phyloP scores from a whole-genome alignment of 1,140 invertebrate genomes.

The Oreohelix idahoensis region DNA sequence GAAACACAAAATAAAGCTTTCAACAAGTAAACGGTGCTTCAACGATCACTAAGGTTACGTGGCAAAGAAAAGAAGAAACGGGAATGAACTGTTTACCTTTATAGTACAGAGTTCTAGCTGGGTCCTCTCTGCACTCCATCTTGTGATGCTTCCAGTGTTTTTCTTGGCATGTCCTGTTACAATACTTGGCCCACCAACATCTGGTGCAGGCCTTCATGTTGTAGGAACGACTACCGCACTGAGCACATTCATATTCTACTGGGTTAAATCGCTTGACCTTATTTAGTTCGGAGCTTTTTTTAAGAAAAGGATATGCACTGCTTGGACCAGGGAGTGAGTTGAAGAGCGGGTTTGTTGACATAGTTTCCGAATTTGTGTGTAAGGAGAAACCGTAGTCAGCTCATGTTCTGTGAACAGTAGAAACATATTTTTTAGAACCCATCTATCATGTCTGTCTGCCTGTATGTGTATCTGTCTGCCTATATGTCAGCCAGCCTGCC shows the following conservation, averaged over 20 bases:
- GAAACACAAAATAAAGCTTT: too few relatives aligned
- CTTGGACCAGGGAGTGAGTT: background rate
- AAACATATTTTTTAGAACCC: too few relatives aligned
- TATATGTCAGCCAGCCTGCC: too few relatives aligned
- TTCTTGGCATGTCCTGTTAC: background rate
- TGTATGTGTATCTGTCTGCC: too few relatives aligned
- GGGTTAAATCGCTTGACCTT: background rate
- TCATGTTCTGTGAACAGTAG: too few relatives aligned
- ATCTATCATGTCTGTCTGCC: too few relatives aligned
- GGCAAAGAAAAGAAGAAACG: too few relatives aligned
- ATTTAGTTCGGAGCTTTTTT: background rate
- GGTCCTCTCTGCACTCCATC: background rate
- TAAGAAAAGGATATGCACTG: background rate
- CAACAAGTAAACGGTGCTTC: too few relatives aligned
- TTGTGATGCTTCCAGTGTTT: conserved; percentile 4
- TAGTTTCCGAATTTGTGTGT: background rate
- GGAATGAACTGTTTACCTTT: background rate
- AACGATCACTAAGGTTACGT: too few relatives aligned
- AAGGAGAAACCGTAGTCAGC: too few relatives aligned
- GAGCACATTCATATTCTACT: background rate
- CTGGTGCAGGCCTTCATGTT: conserved; percentile 16
- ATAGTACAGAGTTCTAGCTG: background rate
- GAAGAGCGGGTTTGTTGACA: background rate
- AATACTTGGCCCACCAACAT: conserved; percentile 22
- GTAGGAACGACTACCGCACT: background rate